phyloP scores from a whole-genome alignment of 2,113 vertebrate genomes.

The Xenopus laevis region DNA sequence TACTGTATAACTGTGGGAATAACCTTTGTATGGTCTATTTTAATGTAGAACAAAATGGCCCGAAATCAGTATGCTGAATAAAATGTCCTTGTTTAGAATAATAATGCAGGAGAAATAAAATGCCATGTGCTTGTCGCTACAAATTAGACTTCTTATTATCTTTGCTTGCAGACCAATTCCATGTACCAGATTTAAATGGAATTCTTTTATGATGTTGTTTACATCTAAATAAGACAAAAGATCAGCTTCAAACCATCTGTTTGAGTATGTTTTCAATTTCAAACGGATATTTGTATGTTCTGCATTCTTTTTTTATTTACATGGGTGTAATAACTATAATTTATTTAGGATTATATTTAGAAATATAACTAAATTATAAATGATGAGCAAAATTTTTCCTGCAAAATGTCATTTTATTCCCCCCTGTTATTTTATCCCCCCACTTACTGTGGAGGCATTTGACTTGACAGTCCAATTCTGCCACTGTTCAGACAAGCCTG shows the following conservation, averaged over 20 bases:
- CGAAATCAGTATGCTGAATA: not conserved
- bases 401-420: no score
- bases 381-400: no score
- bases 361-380: not conserved
- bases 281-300: not conserved
- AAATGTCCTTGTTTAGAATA: conserved; percentile 4
- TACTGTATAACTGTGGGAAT: not conserved
- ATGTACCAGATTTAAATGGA: not conserved
- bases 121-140: not conserved
- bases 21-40: not conserved
- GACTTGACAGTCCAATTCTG: no score
- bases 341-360: no score
- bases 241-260: not conserved
- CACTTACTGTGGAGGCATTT: no score
- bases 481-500: no score
- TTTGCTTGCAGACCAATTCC: not conserved
- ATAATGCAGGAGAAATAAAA: conserved; percentile 5
- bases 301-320: not conserved
- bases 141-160: conserved; percentile 3
- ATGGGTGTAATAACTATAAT: not conserved
- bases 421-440: no score
- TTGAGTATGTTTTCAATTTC: not conserved
- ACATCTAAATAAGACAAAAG: not conserved
- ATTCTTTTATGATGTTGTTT: not conserved
- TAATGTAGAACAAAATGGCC: not conserved